These are phyloP conservation scores for Cygnus atratus DNA, from an alignment of 2,113 vertebrate species.

Conservation along the genomic window DNA sequence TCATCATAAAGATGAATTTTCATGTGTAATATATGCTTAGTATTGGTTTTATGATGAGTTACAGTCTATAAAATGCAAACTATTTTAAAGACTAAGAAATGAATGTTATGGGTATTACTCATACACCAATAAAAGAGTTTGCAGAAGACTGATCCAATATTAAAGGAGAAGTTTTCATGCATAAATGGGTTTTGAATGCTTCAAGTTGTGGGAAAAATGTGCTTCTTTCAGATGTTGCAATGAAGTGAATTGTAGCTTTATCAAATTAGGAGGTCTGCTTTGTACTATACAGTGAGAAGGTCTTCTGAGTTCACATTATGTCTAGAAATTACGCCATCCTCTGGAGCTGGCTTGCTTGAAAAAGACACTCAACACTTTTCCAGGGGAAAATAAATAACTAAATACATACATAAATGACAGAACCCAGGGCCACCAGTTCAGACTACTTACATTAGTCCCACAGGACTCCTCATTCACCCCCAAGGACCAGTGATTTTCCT, in stretches of 20 bases:
- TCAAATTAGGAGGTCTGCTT: not conserved
- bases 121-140: not conserved
- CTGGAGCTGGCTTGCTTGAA: not conserved
- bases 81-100: not conserved
- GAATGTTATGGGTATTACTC: not conserved
- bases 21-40: not conserved
- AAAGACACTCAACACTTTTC: not conserved
- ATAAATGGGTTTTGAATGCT: not conserved
- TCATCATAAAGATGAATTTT: constrained; percentile 19
- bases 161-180: not conserved
- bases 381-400: not conserved
- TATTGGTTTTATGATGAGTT: not conserved
- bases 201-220: not conserved
- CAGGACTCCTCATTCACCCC: not conserved
- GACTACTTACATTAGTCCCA: not conserved
- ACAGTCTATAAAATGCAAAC: not conserved
- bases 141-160: not conserved
- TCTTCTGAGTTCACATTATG: not conserved
- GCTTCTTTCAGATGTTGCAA: not conserved
- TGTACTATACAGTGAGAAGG: not conserved
- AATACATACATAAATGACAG: not conserved
- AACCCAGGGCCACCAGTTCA: not conserved
- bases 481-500: not conserved
- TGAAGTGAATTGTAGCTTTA: not conserved
- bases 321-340: not conserved